Conservation (phyloP, 2,113 vertebrate genomes). For the Gambusia affinis region DNA sequence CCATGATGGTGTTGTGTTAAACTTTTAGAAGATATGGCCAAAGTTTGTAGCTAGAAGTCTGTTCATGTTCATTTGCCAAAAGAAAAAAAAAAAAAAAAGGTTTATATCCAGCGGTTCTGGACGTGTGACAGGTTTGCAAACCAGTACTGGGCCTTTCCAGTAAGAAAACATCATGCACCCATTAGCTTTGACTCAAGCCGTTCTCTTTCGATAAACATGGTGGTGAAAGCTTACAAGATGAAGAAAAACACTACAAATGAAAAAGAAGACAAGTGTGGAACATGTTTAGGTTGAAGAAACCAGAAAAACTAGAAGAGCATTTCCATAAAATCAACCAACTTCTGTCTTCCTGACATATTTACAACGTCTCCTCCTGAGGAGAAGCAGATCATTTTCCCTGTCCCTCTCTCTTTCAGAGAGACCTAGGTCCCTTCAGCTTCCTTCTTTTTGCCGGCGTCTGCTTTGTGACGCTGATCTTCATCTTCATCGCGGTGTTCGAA, state of each 20-base stretch:
- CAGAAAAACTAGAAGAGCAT: background rate
- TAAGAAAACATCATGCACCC: background rate
- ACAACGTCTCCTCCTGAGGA: background rate
- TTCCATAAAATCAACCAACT: slow-evolving; percentile 9
- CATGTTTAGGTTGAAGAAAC: slow-evolving; percentile 14
- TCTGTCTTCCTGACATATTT: slow-evolving; percentile 4
- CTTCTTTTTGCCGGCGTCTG: slow-evolving; percentile 88
- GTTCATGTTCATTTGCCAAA: background rate
- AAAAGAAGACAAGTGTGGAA: slow-evolving; percentile 22
- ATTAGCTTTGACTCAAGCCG: background rate
- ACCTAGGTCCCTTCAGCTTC: slow-evolving; percentile 87
- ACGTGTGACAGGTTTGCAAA: background rate
- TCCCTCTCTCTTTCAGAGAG: slow-evolving; percentile 72
- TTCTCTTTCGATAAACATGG: background rate
- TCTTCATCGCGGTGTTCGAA: slow-evolving; percentile 87
- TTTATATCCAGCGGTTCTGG: background rate
- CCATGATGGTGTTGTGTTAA: background rate
- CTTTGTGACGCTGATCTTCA: slow-evolving; percentile 83
- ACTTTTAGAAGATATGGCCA: background rate
- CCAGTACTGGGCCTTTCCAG: accelerated
- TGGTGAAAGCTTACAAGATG: background rate
- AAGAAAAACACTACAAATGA: slow-evolving; percentile 25
- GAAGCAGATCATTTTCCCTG: slow-evolving; percentile 22
- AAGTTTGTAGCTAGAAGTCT: accelerated
- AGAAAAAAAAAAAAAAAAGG: background rate